Evolutionary conservation across 2,888 invertebrate species (phyloP), one percentile per base, ranked within the genome.

Genomic region (Baccha elongata): DNA sequence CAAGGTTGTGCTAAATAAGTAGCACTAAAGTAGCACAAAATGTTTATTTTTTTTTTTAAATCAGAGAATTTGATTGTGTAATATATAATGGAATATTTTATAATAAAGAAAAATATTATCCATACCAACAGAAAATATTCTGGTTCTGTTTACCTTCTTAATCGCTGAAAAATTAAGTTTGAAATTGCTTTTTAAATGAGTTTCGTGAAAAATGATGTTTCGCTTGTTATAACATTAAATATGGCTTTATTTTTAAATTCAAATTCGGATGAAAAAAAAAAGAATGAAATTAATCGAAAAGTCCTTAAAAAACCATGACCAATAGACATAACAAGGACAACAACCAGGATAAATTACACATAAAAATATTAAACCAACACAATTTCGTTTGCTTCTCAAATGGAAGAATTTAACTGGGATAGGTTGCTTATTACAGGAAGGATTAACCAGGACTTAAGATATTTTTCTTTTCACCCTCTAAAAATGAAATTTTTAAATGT

Each of bases 91-190:
- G n/a, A n/a, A n/a, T n/a, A n/a, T 40, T 15, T 44, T 67, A 52
- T 72, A 79, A 79, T 79, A 67, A 67, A 44, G 78, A 72, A 72
- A 60, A 72, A 67, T 52, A 60, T 65, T 55, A 65, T 58, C 64
- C 11, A 35, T 19, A n/a, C 11, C 35, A 21, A 11, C 35, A 40
- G 50, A 46, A 13, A 13, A 46, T 32, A 23, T 64, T 52, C 42
- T 72, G 55, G n/a, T n/a, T n/a, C 74, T 88, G 88, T 89, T 89
- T 89, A 88, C 86, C 86, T 84, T 87, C 86, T 86, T 89, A 89
- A 89, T 89, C 89, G 87, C 86, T 86, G 86, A 88, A 88, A 89
- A 89, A 89, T 89, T 89, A 88, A 89, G 89, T 89, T 88, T 87
- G 86, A 89, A 89, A 89, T 89, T 89, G 88, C 88, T 88, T 89